Base-by-base conservation (phyloP, 2,888 invertebrate species). In the Tiphia femorata region DNA sequence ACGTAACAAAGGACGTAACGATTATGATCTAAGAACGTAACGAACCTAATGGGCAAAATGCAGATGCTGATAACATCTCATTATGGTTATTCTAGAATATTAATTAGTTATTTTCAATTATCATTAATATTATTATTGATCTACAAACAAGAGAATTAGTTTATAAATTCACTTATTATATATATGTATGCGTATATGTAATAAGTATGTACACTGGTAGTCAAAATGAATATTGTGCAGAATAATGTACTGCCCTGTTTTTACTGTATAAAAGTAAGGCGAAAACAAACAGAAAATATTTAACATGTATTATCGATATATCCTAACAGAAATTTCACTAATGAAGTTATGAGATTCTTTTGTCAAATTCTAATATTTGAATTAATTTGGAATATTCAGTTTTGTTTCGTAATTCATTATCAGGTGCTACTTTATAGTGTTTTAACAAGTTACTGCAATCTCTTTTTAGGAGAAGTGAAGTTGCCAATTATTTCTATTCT, bases 61-160 rank as follows among this genome's bases (percentile, higher is more conserved):
- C 68, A 70, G 58, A 69, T 67, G 70, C 67, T 72, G 64, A 70
- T 69, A 71, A 72, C 69, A 72, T 69, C 69, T 70, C 62, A 70
- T 73, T 74, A 72, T 61, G 73, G 67, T 77, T 77, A 74, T 71
- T 65, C 62, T 67, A 67, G 63, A 58, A 65, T 72, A 80, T 76
- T 67, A 55, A 77, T 81, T 80, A 81, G 71, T 81, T 80, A 78
- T 77, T 82, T 80, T 82, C 79, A 70, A 78, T 70, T 70, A 65
- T 62, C 64, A 75, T 75, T 75, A 74, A 73, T 67, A 63, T 64
- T 55, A 58, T 57, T 43, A 70, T 62, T 64, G 62, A 72, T 57
- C 44, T 57, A 72, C 70, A 70, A 73, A 70, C 59, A 70, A 73
- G 63, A 74, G 60, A 75, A 76, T 79, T 81, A 78, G 78, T 77